Percentiles rank a stretch among this genome's conserved stretches.
Conservation (phyloP, 2,888 invertebrate genomes). For the Baccha elongata region DNA sequence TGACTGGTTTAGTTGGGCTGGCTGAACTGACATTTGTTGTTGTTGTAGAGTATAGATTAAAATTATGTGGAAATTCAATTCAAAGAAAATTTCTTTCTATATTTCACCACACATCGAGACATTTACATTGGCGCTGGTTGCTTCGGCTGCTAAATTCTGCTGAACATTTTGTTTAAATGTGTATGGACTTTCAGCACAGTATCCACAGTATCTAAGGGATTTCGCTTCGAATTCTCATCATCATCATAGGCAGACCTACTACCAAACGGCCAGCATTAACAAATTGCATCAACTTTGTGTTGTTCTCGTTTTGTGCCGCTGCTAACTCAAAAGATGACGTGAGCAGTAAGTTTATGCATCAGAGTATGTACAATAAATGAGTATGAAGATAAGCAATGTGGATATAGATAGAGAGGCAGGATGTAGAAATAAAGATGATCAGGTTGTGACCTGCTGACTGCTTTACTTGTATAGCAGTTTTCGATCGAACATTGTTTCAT, state of each 20-base stretch:
- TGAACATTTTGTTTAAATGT: slow-evolving; percentile 30
- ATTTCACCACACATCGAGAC: slow-evolving; percentile 58
- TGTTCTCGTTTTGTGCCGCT: slow-evolving; percentile 34
- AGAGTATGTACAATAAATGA: slow-evolving; percentile 46
- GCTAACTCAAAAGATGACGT: slow-evolving; percentile 33
- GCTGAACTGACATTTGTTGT: slow-evolving; percentile 44
- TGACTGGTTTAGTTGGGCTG: slow-evolving; percentile 51
- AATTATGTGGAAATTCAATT: slow-evolving; percentile 76
- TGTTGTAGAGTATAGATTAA: slow-evolving; percentile 75
- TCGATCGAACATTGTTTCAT: not conserved
- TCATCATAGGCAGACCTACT: slow-evolving; percentile 35
- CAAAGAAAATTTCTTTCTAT: slow-evolving; percentile 66
- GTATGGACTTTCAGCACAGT: slow-evolving; percentile 41
- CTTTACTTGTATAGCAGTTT: slow-evolving; percentile 25
- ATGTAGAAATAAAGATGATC: slow-evolving; percentile 35
- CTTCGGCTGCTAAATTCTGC: slow-evolving; percentile 27
- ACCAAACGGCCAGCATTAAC: not conserved
- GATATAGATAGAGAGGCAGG: slow-evolving; percentile 11
- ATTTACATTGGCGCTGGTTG: slow-evolving; percentile 26
- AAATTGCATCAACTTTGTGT: slow-evolving; percentile 25
- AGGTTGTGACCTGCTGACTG: slow-evolving; percentile 48
- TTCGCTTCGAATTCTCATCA: slow-evolving; percentile 37
- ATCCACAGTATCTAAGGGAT: slow-evolving; percentile 22
- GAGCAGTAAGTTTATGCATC: too few relatives aligned
- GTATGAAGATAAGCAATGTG: slow-evolving; percentile 35